These are phyloP conservation scores for Aurelia sp. DNA, from an alignment of 30 jellyfish, hydroid and myxozoan genomes.

Conservation along the genomic window DNA sequence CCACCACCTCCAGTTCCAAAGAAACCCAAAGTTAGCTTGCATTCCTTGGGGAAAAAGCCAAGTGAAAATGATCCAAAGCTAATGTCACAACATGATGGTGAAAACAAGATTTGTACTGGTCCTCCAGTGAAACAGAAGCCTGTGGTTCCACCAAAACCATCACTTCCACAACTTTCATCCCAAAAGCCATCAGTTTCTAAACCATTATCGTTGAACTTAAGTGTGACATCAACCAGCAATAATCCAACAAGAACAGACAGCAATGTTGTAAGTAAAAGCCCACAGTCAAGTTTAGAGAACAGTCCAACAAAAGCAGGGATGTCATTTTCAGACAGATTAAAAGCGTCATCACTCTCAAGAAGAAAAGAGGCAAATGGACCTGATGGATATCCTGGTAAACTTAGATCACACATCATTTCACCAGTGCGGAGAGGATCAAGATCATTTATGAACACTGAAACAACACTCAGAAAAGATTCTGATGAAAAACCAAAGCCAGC, in stretches of 20 bases:
- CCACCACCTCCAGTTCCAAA: slow-evolving; percentile 81
- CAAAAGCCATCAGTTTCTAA: background rate
- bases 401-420: slow-evolving; percentile 58
- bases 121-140: slow-evolving; percentile 20
- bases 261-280: background rate
- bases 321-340: slow-evolving; percentile 60
- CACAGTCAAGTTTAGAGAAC: no score
- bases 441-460: slow-evolving; percentile 34
- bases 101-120: no score
- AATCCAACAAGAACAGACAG: background rate
- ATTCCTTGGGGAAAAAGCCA: background rate
- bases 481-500: slow-evolving; percentile 3
- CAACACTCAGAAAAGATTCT: background rate
- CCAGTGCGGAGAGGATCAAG: slow-evolving; percentile 75
- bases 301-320: slow-evolving; percentile 38
- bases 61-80: background rate
- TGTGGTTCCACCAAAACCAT: slow-evolving; percentile 55
- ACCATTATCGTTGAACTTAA: background rate
- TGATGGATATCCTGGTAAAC: slow-evolving; percentile 24
- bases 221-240: background rate
- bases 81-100: background rate
- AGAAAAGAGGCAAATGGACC: slow-evolving; percentile 36
- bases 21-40: slow-evolving; percentile 39
- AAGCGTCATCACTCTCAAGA: slow-evolving; percentile 57
- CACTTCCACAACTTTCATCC: background rate